Evolutionary conservation across 2,113 vertebrate species (phyloP).

Genomic region (Mesocricetus auratus): DNA sequence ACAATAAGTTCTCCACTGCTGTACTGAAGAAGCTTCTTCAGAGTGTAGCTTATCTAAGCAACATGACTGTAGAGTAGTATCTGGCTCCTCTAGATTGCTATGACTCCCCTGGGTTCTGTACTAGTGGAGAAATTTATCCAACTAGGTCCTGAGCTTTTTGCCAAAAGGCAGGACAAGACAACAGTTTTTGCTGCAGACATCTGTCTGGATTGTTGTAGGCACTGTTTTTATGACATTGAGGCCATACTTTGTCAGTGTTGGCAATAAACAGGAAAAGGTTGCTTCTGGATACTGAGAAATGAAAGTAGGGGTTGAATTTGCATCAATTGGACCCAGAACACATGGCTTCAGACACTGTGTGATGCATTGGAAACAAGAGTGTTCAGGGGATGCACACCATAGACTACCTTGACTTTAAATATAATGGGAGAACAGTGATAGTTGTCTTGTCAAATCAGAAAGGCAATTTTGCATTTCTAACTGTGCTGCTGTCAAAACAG

Average conservation of each 20-base stretch:
- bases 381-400: no score
- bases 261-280: background rate
- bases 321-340: background rate
- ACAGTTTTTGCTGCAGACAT: fast-evolving
- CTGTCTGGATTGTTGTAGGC: background rate
- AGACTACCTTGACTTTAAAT: background rate
- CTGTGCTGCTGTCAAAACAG: background rate
- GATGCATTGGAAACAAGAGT: background rate
- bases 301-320: background rate
- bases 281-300: background rate
- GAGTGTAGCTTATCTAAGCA: background rate
- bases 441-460: background rate
- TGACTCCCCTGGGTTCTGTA: fast-evolving
- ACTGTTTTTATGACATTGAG: no score
- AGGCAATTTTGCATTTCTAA: background rate
- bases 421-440: fast-evolving
- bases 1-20: background rate
- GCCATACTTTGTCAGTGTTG: background rate
- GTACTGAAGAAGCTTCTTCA: background rate
- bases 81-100: background rate
- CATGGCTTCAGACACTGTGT: background rate
- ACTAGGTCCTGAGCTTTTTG: background rate
- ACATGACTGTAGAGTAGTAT: background rate
- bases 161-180: background rate
- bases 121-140: background rate